Conservation (phyloP, 2,888 invertebrate genomes). For the Seladonia tumulorum region DNA sequence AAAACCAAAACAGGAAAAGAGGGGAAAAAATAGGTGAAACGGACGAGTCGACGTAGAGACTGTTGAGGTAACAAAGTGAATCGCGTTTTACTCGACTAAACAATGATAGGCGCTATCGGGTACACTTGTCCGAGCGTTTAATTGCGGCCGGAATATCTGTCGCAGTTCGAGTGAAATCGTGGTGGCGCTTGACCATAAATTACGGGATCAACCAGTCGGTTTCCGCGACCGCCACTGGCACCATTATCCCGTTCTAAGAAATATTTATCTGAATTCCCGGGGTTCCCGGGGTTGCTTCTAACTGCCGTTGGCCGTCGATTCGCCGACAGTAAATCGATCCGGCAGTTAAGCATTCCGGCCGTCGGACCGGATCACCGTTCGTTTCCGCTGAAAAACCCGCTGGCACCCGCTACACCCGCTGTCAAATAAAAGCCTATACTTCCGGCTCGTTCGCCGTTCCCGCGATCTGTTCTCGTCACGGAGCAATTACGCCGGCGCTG, state of each 20-base stretch:
- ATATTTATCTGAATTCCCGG: constrained; percentile 61
- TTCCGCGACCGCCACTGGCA: constrained; percentile 29
- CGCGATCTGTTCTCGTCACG: constrained; percentile 34
- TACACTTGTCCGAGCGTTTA: constrained; percentile 26
- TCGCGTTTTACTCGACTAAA: constrained; percentile 1
- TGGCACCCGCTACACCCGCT: constrained; percentile 29
- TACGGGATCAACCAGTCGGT: constrained; percentile 45
- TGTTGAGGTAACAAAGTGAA: background rate
- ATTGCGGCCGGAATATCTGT: constrained; percentile 34
- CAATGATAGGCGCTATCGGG: background rate
- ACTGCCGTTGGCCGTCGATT: constrained; percentile 32
- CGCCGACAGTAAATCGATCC: constrained; percentile 62
- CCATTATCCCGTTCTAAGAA: constrained; percentile 57
- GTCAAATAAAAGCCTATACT: constrained; percentile 53
- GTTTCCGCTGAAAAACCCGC: constrained; percentile 48
- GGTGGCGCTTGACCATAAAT: constrained; percentile 35
- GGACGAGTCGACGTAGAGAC: background rate
- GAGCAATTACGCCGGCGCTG: background rate
- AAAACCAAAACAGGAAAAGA: background rate
- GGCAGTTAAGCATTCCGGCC: constrained; percentile 48
- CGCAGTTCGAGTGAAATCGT: constrained; percentile 31
- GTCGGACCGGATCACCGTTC: constrained; percentile 51
- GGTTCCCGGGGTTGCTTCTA: constrained; percentile 33
- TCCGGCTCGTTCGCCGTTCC: constrained; percentile 9
- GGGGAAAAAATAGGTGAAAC: background rate